Evolutionary conservation across 2,113 vertebrate genomes (phyloP).

Genomic region (Fukomys damarensis): DNA sequence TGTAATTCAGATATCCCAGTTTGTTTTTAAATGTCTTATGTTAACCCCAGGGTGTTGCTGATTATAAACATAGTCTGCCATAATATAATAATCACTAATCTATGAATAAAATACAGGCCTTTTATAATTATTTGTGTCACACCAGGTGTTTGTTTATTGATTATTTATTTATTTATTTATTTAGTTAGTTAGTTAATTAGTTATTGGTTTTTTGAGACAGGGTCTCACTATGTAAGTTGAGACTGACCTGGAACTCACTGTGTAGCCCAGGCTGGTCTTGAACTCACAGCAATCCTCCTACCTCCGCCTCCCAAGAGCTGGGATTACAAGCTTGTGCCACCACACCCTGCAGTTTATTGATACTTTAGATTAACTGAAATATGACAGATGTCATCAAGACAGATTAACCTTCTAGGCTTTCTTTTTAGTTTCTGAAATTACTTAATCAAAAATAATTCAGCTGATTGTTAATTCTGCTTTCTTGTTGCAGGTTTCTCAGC

Average conservation of each 20-base stretch:
- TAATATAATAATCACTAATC: not conserved
- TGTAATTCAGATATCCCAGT: not conserved
- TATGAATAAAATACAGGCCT: not conserved
- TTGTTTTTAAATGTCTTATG: slow-evolving; percentile 38
- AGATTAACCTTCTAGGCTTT: slow-evolving; percentile 24
- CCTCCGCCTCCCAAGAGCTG: too few species aligned
- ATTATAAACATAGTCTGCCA: slow-evolving; percentile 6
- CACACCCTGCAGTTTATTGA: too few species aligned
- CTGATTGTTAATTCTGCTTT: slow-evolving; percentile 82
- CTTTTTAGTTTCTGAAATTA: slow-evolving; percentile 56
- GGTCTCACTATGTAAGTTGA: too few species aligned
- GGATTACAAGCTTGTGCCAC: too few species aligned
- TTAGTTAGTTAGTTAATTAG: too few species aligned
- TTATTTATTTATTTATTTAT: too few species aligned
- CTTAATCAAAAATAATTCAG: slow-evolving; percentile 59
- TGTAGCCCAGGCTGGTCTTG: too few species aligned
- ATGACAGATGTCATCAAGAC: not conserved
- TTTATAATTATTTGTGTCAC: not conserved
- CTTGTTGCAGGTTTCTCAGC: slow-evolving; percentile 88
- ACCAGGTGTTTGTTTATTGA: slow-evolving; percentile 19
- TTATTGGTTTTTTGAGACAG: too few species aligned
- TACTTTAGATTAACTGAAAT: slow-evolving; percentile 16
- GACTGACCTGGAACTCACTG: too few species aligned
- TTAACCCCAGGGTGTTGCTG: slow-evolving; percentile 2
- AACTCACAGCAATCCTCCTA: too few species aligned